These are phyloP conservation scores for Hyposmocoma kahamanoa DNA, from an alignment of 1,140 invertebrate genomes.

Conservation along the genomic window DNA sequence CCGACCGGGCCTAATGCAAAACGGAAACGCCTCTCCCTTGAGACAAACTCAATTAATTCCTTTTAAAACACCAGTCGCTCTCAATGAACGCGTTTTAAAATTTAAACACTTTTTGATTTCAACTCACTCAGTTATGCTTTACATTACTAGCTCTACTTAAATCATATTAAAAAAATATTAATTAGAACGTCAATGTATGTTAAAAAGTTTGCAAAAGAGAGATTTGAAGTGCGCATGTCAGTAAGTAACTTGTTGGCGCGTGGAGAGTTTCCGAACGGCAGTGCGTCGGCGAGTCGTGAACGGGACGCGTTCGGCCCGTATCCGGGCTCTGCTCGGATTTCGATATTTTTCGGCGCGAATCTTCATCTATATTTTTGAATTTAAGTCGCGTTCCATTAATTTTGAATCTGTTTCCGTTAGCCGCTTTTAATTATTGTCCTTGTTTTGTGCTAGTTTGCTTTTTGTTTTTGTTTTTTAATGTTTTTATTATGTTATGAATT, in stretches of 20 bases:
- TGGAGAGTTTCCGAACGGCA: conserved; percentile 43
- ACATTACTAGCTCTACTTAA: no score
- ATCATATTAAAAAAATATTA: not conserved
- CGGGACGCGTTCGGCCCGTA: conserved; percentile 36
- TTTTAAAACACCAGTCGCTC: conserved; percentile 45
- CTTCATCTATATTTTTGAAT: conserved; percentile 5
- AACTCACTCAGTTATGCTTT: conserved; percentile 14
- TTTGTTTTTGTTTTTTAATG: not conserved
- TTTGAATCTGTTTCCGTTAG: conserved; percentile 2
- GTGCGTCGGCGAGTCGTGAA: conserved; percentile 54
- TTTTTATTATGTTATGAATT: not conserved
- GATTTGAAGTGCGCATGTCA: conserved; percentile 69
- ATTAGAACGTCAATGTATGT: conserved; percentile 22
- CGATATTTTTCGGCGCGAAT: conserved; percentile 17
- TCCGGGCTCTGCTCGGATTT: conserved; percentile 24
- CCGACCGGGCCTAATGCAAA: conserved; percentile 57
- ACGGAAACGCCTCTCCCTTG: conserved; percentile 56
- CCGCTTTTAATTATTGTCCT: not conserved
- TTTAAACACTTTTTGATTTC: conserved; percentile 56
- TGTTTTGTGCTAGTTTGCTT: not conserved
- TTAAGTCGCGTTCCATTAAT: no score
- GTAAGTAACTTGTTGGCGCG: conserved; percentile 64
- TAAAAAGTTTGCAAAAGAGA: no score
- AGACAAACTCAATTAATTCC: conserved; percentile 69
- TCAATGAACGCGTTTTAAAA: conserved; percentile 59